These are phyloP conservation scores for Fragum whitleyi DNA, from an alignment of 2,888 invertebrate genomes.

Conservation along the genomic window DNA sequence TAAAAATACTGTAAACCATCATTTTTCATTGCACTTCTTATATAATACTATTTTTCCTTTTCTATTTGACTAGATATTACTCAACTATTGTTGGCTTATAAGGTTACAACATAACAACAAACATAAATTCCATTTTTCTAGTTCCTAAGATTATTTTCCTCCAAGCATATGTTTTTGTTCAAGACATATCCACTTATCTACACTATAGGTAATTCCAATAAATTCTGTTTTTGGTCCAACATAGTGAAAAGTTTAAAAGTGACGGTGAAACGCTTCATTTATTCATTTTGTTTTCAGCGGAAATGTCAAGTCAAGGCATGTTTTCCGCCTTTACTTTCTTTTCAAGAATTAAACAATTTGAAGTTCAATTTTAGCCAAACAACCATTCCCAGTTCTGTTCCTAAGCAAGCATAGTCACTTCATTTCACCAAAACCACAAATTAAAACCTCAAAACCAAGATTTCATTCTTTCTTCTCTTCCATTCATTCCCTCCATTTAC, in stretches of 20 bases:
- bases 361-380: not conserved
- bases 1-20: conserved; percentile 46
- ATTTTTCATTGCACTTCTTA: conserved; percentile 17
- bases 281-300: not conserved
- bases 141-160: not conserved
- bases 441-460: not conserved
- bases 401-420: not conserved
- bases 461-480: conserved; percentile 4
- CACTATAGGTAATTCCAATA: too few relatives aligned
- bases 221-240: too few relatives aligned
- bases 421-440: not conserved
- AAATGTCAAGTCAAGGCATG: conserved; percentile 48
- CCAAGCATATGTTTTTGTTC: not conserved
- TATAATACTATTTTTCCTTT: too few relatives aligned
- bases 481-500: conserved; percentile 30
- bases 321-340: conserved; percentile 37
- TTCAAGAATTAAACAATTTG: conserved; percentile 10
- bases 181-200: too few relatives aligned
- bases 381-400: not conserved
- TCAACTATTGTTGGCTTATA: not conserved
- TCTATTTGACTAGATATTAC: conserved; percentile 5
- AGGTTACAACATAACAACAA: not conserved
- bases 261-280: not conserved
- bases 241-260: too few relatives aligned
- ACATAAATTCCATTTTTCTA: not conserved